A percentile compares a stretch with the other conserved stretches of the same genome.
phyloP scores from a whole-genome alignment of 2,888 invertebrate genomes.

The Orchestes rusci region DNA sequence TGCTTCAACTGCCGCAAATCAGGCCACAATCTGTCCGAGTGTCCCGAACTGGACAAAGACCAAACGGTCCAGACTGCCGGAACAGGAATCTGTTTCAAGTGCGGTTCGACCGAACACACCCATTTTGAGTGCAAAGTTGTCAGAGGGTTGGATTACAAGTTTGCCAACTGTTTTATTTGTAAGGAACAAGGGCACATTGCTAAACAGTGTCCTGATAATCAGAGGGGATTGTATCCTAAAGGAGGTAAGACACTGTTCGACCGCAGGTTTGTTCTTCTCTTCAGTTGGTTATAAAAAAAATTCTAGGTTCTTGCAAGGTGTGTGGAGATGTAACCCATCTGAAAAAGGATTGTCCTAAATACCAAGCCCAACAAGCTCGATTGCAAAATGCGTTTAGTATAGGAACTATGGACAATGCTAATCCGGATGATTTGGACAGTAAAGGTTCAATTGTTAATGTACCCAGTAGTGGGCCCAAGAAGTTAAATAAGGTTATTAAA shows the following conservation, averaged over 20 bases:
- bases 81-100: conserved; percentile 77
- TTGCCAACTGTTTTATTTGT: conserved; percentile 85
- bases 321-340: conserved; percentile 84
- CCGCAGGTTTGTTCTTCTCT: neutral
- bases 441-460: conserved; percentile 3
- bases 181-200: conserved; percentile 82
- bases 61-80: conserved; percentile 41
- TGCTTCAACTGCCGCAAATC: conserved; percentile 75
- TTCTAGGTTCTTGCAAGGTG: conserved; percentile 55
- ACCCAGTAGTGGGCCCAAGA: conserved; percentile 16
- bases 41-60: conserved; percentile 60
- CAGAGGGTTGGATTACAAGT: conserved; percentile 61
- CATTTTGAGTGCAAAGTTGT: conserved; percentile 67
- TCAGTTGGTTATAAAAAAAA: neutral
- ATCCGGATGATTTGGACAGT: conserved; percentile 36
- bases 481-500: conserved; percentile 35
- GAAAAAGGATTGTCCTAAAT: conserved; percentile 69
- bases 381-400: conserved; percentile 31
- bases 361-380: conserved; percentile 35
- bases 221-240: conserved; percentile 74
- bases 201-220: conserved; percentile 81
- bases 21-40: conserved; percentile 75
- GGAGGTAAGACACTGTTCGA: conserved; percentile 46
- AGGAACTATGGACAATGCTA: conserved; percentile 32
- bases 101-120: conserved; percentile 82